Evolutionary conservation across 1,140 invertebrate genomes (phyloP), one percentile per base, ranked within the genome.

Genomic region (Stratiolaelaps scimitus): DNA sequence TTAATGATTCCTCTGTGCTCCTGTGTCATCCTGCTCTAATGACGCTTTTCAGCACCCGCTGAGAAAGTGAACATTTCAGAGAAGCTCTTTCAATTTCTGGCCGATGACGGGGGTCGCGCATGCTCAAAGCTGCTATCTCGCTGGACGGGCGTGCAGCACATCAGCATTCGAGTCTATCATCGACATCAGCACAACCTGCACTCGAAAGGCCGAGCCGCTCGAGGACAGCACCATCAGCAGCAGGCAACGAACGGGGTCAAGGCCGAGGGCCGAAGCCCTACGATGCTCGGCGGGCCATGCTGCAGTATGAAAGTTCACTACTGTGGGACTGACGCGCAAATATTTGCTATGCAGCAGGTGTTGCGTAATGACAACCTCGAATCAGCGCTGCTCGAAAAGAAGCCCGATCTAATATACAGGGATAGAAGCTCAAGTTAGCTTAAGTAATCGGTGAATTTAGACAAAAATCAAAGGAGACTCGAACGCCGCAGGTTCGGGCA

Each of bases 61-160:
- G 53, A 60, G 1, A 60, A 60, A 23, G 34, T 60, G 6, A 60
- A 60, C 34, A 60, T 60, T 26, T 60, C 53, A 2, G 53, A 60
- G 53, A 60, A 26, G 34, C 26, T 60, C 26, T 34, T 29, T 23
- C 53, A 34, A 29, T 60, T 60, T 34, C 53, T 60, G 53, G 53
- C 53, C 15, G 53, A 26, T 15, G 53, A 60, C 23, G 53, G 34
- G 26, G 53, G 53, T 26, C 26, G 53, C 15, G 26, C 26, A 60
- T 60, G 53, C 53, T 26, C 53, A 6, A 34, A 60, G 34, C 23
- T 60, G 53, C 23, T 60, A 6, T 60, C 53, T 17, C 23, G 53
- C 26, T 60, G 53, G 53, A 60, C 53, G 17, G 53, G 53, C 26
- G 53, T 60, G 2, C 53, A 60, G 23, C 53, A 60, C 53, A 60